Evolutionary conservation across 2,113 vertebrate genomes (phyloP), one percentile per base, ranked within the genome.

Genomic region (Oenanthe oenanthe): DNA sequence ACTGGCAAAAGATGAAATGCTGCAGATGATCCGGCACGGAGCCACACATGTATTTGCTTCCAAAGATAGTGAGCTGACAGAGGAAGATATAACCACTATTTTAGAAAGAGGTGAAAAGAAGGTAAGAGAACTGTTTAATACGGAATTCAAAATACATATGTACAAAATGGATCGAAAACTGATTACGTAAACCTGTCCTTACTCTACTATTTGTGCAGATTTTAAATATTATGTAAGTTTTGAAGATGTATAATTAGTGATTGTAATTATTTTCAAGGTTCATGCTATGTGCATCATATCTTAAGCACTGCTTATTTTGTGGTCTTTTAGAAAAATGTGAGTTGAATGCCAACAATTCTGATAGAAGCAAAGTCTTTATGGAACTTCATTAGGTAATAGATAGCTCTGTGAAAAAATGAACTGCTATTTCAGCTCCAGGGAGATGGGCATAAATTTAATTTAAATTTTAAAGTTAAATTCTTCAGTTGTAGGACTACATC

Each of bases 21-120:
- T 99, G 89, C 99, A 99, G 96, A 99, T 99, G 98, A 99, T 99
- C 81, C 98, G 98, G 4, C 98, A 99, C 5, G 99, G 99, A 57
- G 99, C 99, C 34, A 99, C 98, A 0, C 98, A 99, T 21, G 99
- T 99, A 53, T 99, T 99, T 88, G 98, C 99, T 91, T 99, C 98
- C 91, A 99, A 99, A 95, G 98, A 99, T 51, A 99, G 98, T 47
- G 98, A 99, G 82, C 96, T 99, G 89, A 98, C 98, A n/a, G 99
- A 99, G 54, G 98, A 99, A 90, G 98, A 99, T 61, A 99, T 99
- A 73, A 97, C 95, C 88, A 98, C 98, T 43, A 98, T 99, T 89
- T 92, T 99, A 85, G 98, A 99, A 96, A 98, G 99, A 96, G 98
- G 99, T 31, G 98, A 98, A 96, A 99, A 98, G 97, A 99, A 99